A percentile compares a stretch with the other conserved stretches of the same genome.
Evolutionary conservation across 2,797 vertebrate genomes (phyloP).

Genomic region (Limnodromus scolopaceus): DNA sequence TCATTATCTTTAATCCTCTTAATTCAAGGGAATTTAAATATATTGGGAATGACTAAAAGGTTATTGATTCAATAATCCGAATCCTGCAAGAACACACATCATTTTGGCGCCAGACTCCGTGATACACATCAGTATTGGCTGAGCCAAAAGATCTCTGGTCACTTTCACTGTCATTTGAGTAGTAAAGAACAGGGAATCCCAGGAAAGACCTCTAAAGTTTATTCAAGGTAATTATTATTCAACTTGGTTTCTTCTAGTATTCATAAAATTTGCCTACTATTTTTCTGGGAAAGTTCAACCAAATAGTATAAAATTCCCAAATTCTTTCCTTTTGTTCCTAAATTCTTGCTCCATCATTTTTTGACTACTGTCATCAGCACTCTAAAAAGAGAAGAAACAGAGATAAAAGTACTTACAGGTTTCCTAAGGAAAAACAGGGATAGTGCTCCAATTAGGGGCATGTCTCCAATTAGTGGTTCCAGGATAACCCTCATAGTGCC

Average conservation of each 20-base stretch:
- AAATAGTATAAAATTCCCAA: neutral
- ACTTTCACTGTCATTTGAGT: neutral
- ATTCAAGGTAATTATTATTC: neutral
- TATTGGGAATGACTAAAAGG: neutral
- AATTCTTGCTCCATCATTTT: neutral
- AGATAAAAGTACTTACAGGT: constrained; percentile 84
- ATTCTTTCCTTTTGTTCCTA: neutral
- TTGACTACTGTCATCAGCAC: neutral
- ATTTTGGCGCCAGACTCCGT: neutral
- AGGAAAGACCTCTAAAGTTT: neutral
- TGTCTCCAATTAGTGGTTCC: constrained; percentile 95
- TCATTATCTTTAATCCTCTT: neutral
- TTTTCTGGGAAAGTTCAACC: neutral
- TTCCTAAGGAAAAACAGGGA: constrained; percentile 95
- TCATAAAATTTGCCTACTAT: neutral
- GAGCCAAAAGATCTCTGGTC: neutral
- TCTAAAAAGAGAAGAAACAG: neutral
- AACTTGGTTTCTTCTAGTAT: neutral
- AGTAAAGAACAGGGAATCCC: neutral
- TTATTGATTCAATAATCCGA: neutral
- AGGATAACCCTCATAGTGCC: constrained; percentile 93
- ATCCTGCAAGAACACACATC: neutral
- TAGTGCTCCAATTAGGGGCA: constrained; percentile 93
- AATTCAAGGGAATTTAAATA: neutral
- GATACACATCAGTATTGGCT: neutral